Evolutionary conservation across 2,888 invertebrate genomes (phyloP).

Genomic region (Gasteruption jaculator): DNA sequence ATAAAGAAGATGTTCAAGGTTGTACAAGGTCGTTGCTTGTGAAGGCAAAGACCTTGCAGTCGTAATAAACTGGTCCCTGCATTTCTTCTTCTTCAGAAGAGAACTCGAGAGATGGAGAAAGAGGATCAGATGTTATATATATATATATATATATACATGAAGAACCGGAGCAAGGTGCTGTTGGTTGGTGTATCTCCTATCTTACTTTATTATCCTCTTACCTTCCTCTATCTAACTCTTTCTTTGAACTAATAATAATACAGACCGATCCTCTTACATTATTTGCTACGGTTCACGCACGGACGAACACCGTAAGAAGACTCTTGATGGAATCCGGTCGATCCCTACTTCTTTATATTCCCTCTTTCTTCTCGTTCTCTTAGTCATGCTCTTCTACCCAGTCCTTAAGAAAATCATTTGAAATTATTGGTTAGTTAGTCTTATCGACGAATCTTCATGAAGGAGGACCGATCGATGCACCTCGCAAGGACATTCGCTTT

Average conservation of each 20-base stretch:
- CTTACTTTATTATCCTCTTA: conserved; percentile 13
- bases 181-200: conserved; percentile 1
- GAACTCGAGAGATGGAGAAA: conserved; percentile 1
- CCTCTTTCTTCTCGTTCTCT: no score
- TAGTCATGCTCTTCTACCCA: no score
- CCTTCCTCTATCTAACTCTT: conserved; percentile 13
- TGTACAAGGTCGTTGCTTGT: conserved; percentile 35
- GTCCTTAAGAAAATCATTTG: no score
- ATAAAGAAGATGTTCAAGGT: no score
- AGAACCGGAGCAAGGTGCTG: conserved; percentile 5
- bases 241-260: conserved; percentile 34
- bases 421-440: no score
- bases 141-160: neutral
- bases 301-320: conserved; percentile 30
- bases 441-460: no score
- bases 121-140: no score
- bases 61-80: conserved; percentile 27
- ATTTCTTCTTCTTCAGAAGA: no score
- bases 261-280: conserved; percentile 26
- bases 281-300: conserved; percentile 35
- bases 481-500: no score
- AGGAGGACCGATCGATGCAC: no score
- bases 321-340: conserved; percentile 35
- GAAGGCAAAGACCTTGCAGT: conserved; percentile 31
- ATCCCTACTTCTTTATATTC: no score